These are phyloP conservation scores for Scarus forsteni DNA, from an alignment of 2,797 vertebrate species.

Conservation along the genomic window DNA sequence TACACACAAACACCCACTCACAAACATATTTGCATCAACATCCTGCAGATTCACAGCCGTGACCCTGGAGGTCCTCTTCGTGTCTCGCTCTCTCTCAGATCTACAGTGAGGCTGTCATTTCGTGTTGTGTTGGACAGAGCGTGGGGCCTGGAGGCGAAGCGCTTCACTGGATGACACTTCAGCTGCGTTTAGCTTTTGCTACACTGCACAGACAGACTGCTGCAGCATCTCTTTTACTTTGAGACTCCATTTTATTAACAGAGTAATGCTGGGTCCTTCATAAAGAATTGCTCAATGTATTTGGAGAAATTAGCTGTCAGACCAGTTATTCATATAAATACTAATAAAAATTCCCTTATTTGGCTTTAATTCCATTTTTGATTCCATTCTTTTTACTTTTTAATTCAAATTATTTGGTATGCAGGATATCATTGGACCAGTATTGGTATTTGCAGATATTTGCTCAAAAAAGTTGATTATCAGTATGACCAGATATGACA, in stretches of 20 bases:
- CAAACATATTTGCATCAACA: slow-evolving; percentile 15
- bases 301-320: neutral
- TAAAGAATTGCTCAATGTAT: too few relatives aligned
- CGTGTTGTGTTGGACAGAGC: slow-evolving; percentile 31
- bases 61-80: slow-evolving; percentile 32
- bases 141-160: slow-evolving; percentile 29
- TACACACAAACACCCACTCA: slow-evolving; percentile 15
- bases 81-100: slow-evolving; percentile 44
- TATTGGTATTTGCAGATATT: too few relatives aligned
- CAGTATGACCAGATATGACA: too few relatives aligned
- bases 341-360: too few relatives aligned
- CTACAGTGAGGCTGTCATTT: slow-evolving; percentile 54
- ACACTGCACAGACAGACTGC: slow-evolving; percentile 42
- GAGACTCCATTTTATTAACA: slow-evolving; percentile 3
- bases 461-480: too few relatives aligned
- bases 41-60: slow-evolving; percentile 18
- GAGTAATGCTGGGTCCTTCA: neutral
- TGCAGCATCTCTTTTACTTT: neutral
- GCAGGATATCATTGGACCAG: too few relatives aligned
- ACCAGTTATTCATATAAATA: neutral
- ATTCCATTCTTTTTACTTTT: too few relatives aligned
- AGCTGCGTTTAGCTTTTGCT: slow-evolving; percentile 42
- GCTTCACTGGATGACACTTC: slow-evolving; percentile 22
- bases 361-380: too few relatives aligned
- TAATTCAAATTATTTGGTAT: too few relatives aligned